Conservation (phyloP, 2,888 invertebrate species). For the Coecobrya sp. region DNA sequence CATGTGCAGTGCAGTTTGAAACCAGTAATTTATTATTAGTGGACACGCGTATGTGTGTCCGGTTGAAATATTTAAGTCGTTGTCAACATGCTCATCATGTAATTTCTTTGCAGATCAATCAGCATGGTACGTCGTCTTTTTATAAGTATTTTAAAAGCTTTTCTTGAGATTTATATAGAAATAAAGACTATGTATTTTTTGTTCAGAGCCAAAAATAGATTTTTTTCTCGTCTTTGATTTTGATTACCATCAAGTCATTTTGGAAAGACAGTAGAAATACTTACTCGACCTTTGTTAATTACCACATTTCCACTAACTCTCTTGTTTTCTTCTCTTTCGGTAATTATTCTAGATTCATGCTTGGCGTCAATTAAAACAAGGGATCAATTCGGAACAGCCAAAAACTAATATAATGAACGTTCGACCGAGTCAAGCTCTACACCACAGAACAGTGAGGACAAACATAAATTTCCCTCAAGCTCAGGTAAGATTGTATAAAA, state of each 20-base stretch:
- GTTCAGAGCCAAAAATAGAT: too few relatives aligned
- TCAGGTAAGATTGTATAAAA: constrained; percentile 83
- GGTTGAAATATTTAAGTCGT: not conserved
- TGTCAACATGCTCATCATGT: not conserved
- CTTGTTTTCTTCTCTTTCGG: not conserved
- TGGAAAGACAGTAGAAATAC: not conserved
- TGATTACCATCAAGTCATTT: not conserved
- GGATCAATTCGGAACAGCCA: constrained; percentile 92
- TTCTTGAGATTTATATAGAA: too few relatives aligned
- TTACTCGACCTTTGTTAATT: not conserved
- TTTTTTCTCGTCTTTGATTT: not conserved
- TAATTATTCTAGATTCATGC: constrained; percentile 92
- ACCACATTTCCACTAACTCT: not conserved
- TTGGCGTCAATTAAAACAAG: constrained; percentile 96
- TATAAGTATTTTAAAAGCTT: too few relatives aligned
- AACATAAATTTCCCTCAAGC: constrained; percentile 95
- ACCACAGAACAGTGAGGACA: constrained; percentile 97
- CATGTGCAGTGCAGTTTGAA: not conserved
- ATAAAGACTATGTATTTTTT: too few relatives aligned
- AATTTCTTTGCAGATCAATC: too few relatives aligned
- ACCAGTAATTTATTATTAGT: not conserved
- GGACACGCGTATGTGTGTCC: not conserved
- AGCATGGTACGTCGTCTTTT: too few relatives aligned
- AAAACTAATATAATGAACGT: constrained; percentile 98
- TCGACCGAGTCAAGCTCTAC: constrained; percentile 96